phyloP scores from a whole-genome alignment of 2,888 invertebrate species.

The Punctoribates punctum region DNA sequence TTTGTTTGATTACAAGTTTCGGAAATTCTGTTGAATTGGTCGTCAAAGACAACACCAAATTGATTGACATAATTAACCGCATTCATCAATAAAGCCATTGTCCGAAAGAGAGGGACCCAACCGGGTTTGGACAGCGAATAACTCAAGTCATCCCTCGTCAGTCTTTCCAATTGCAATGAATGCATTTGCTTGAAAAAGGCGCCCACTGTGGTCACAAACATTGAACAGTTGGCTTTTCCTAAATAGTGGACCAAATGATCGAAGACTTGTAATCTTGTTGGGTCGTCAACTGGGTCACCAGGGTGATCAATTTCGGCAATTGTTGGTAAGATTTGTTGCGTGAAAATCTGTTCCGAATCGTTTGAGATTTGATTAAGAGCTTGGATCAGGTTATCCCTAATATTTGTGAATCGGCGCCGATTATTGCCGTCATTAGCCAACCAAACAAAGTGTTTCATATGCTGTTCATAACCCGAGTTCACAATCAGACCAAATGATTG shows the following conservation, averaged over 20 bases:
- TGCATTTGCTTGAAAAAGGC: neutral
- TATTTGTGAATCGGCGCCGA: neutral
- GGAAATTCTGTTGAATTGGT: neutral
- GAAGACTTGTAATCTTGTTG: neutral
- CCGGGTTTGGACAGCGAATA: neutral
- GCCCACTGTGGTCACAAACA: neutral
- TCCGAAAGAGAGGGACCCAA: neutral
- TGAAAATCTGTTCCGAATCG: neutral
- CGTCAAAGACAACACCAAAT: neutral
- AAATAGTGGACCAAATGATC: slow-evolving; percentile 3
- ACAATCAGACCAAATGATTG: neutral
- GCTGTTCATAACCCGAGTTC: neutral
- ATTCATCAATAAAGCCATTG: neutral
- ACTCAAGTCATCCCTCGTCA: neutral
- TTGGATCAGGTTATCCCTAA: neutral
- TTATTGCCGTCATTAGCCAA: neutral
- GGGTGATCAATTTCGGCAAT: no score
- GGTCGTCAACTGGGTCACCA: neutral
- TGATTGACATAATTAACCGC: no score
- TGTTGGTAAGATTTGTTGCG: neutral
- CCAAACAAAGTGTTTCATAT: neutral
- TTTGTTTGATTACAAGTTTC: neutral
- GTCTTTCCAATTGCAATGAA: neutral
- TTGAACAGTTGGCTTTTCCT: neutral
- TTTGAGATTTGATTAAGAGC: neutral